Evolutionary conservation across 2,113 vertebrate species (phyloP).

Genomic region (Phaethornis superciliosus): DNA sequence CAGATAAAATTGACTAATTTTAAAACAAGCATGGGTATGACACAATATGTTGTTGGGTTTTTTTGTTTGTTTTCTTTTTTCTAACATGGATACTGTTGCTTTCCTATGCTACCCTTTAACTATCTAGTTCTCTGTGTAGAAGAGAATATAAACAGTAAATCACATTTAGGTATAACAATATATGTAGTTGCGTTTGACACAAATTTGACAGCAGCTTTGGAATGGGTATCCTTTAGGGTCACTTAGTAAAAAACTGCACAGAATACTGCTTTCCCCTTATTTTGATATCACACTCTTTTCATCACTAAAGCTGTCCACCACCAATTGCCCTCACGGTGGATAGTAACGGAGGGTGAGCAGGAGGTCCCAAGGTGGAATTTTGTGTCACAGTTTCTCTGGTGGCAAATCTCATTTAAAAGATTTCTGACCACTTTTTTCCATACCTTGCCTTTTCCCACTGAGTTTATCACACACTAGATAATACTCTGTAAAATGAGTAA

Average conservation of each 20-base stretch:
- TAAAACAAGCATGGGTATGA: background rate
- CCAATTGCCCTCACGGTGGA: background rate
- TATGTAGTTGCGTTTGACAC: background rate
- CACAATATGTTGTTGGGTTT: background rate
- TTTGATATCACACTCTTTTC: background rate
- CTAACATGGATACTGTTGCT: background rate
- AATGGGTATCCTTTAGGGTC: background rate
- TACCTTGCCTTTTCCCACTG: background rate
- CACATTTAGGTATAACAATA: background rate
- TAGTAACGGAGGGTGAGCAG: background rate
- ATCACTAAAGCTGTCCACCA: fast-evolving
- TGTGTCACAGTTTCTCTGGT: background rate
- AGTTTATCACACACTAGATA: background rate
- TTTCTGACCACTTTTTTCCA: background rate
- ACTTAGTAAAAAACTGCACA: background rate
- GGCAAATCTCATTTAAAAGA: background rate
- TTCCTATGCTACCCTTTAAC: background rate
- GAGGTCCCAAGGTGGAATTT: background rate
- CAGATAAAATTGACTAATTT: conserved; percentile 24
- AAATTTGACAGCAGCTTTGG: background rate
- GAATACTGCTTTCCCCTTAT: background rate
- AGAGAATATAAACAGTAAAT: background rate
- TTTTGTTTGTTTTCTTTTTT: background rate
- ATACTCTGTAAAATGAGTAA: background rate
- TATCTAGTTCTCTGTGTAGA: background rate